Base-by-base conservation (phyloP, 1,140 invertebrate species). In the Leptopilina boulardi region DNA sequence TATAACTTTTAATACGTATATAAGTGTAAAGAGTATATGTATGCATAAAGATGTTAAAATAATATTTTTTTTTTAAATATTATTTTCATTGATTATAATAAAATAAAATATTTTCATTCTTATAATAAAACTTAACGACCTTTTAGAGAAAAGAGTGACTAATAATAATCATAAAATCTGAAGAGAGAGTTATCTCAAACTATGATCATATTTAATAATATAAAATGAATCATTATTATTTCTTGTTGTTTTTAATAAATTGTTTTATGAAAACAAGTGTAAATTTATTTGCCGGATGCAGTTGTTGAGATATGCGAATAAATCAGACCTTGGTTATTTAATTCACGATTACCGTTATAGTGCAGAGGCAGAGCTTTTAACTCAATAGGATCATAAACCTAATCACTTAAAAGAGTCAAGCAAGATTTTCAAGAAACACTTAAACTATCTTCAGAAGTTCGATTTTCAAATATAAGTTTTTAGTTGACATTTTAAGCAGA, bases 301-400 rank as follows among this genome's bases (percentile, higher is more conserved):
- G 26, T 66, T 30, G 21, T 26, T 26, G 21, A 21, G 9, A 59
- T 38, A 38, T 30, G 26, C 11, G 59, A 23, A 66, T 66, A 66
- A 66, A 66, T 66, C 59, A 66, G 59, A 66, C 59, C 59, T 66
- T 66, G 59, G 59, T 23, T 66, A 66, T 66, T n/a, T 66, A 66
- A 66, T 66, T 66, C 59, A n/a, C 11, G 59, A 66, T 66, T 66
- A 66, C 59, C 59, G 59, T 34, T 66, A 66, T 66, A 66, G 59
- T 66, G 59, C 59, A 66, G 59, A 30, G 59, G 59, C 23, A 66
- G 59, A 30, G 59, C 59, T 66, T 66, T 66, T 66, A 66, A 66
- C 59, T 66, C 59, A 66, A 66, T 66, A 66, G 59, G 59, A 66
- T 66, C 11, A 66, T 66, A 66, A 66, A 66, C 26, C 59, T 66